Evolutionary conservation across 2,888 invertebrate species (phyloP).

Genomic region (Diarsia rubi): DNA sequence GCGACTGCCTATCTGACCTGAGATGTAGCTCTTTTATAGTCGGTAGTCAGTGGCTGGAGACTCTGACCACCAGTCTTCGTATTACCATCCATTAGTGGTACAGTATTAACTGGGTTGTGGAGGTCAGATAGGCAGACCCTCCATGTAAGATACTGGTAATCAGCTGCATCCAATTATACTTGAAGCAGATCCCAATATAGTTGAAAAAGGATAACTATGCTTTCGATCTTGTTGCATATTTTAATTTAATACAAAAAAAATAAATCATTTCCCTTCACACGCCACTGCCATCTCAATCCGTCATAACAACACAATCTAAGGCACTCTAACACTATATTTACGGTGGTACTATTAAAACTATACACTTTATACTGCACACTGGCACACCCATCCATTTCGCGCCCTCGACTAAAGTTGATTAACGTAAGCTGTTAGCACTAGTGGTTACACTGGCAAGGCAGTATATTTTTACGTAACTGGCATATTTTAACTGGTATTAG

Average conservation of each 20-base stretch:
- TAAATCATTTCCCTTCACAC: background rate
- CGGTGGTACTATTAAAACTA: conserved; percentile 55
- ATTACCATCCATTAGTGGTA: no score
- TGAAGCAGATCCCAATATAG: background rate
- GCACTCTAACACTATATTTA: conserved; percentile 60
- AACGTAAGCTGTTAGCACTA: conserved; percentile 9
- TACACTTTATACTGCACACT: conserved; percentile 38
- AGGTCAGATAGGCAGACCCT: background rate
- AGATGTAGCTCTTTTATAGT: no score
- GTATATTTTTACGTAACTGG: background rate
- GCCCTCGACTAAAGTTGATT: conserved; percentile 19
- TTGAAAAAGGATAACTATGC: background rate
- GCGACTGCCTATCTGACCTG: no score
- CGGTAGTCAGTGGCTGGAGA: no score
- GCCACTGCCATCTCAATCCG: background rate
- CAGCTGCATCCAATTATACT: background rate
- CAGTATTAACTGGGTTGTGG: background rate
- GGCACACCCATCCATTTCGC: conserved; percentile 30
- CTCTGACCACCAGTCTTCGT: no score
- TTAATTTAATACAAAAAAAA: background rate
- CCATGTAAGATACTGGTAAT: background rate
- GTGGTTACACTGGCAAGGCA: conserved; percentile 41
- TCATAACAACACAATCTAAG: conserved; percentile 46
- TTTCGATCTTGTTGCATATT: background rate
- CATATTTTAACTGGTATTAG: conserved; percentile 9